Evolutionary conservation across 1,140 invertebrate genomes (phyloP), one percentile per base, ranked within the genome.

Genomic region (Eubasilissa regina): DNA sequence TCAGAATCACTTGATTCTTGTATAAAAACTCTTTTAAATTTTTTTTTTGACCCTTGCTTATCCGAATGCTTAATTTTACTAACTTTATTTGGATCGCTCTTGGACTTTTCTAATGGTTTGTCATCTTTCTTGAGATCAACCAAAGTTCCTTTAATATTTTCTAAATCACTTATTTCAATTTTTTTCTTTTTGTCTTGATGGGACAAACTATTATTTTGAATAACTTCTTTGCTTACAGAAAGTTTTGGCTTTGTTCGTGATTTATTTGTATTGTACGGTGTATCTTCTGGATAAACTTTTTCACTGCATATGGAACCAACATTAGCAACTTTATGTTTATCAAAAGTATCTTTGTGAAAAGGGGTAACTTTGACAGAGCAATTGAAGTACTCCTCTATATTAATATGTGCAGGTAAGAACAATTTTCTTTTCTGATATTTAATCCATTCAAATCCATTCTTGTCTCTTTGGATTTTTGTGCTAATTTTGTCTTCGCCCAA

Each of bases 1-100:
- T 48, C 44, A 11, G 44, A 17, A 48, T 70, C 66, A 74, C 72
- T 74, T 25, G 58, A 62, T n/a, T 74, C 72, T 58, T 17, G 72
- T 15, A 12, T 0, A 43, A 3, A 35, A 56, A 56, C 10, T 15
- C 43, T 56, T 56, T 56, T 56, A 74, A 74, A 74, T 56, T 56
- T 74, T 47, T n/a, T 74, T 43, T 74, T 58, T 45, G 53, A 11
- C 7, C 13, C 11, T 53, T 35, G 10, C 0, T 1, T 10, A 44
- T 51, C 13, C 11, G 11, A 21, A 21, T 12, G 15, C 21, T 72
- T 51, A 12, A 72, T 7, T 66, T 3, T 9, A 15, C 43, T 15
- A 43, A 66, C 17, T 1, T 3, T n/a, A n/a, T 15, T 66, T n/a
- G 11, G 53, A 13, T 45, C 1, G 21, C 15, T 21, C 11, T 3